Base-by-base conservation (phyloP, 1,140 invertebrate species). In the Zophobas morio region DNA sequence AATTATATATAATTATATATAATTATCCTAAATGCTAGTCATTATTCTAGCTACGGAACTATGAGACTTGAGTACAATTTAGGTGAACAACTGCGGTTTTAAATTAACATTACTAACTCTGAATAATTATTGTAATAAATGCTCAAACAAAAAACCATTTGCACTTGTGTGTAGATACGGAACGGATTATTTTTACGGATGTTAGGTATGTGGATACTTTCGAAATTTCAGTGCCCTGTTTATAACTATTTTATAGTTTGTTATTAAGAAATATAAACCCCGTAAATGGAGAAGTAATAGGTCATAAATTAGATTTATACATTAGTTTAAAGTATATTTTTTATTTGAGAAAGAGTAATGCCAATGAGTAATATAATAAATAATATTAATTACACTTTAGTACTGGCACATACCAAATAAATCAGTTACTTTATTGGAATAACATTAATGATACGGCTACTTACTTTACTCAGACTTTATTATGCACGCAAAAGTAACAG, bases 101-200 rank as follows among this genome's bases (percentile, higher is more conserved):
- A 1, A 32, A 51, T 51, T 51, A 51, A 51, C 53, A 33, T 54
- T 54, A 60, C 6, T 60, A 46, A 46, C 42, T 46, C 6, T 36
- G 8, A 35, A 37, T 37, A 60, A 60, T 60, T 60, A 60, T 36
- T 60, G 33, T 60, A 60, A 60, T 60, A 60, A 37, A 60, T 39
- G 35, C 8, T 37, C 56, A 60, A 60, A 60, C 56, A 60, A 3
- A 60, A 60, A 60, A 60, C 56, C 56, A 60, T 60, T 60, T 57
- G 56, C 56, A 57, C 32, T 20, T 20, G 20, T 20, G 20, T 20
- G 20, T 20, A 20, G 20, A 36, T 53, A 46, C 42, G 42, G 8
- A 46, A 8, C 20, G 49, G 20, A 53, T 32, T 53, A 53, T 36
- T 57, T 57, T 57, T 37, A 35, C 35, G 34, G 42, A 20, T 20